Percentiles rank a stretch among this genome's conserved stretches.
phyloP scores from a whole-genome alignment of 2,113 vertebrate species.

The Colossoma macropomum region DNA sequence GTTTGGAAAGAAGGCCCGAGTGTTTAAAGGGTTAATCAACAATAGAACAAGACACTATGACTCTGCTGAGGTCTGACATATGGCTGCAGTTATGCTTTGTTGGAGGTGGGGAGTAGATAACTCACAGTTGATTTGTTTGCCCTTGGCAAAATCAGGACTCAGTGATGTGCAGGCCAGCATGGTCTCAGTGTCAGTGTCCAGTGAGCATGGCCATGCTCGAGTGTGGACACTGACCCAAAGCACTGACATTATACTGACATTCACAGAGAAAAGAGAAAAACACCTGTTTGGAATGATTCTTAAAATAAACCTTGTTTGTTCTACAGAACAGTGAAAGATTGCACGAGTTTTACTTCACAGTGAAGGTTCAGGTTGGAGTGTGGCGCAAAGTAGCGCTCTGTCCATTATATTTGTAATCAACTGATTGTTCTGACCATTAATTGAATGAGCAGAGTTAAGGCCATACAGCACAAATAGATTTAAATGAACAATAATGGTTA shows the following conservation, averaged over 20 bases:
- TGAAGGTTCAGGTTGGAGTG: too few relatives aligned
- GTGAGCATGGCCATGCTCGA: neutral
- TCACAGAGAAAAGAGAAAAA: slow-evolving; percentile 41
- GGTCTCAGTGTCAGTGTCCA: slow-evolving; percentile 10
- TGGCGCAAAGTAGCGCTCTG: too few relatives aligned
- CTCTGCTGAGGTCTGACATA: slow-evolving; percentile 3
- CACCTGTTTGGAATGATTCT: neutral
- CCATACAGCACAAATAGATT: too few relatives aligned
- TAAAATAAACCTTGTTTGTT: neutral
- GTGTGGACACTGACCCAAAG: slow-evolving; percentile 49
- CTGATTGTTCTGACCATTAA: too few relatives aligned
- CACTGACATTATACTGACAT: slow-evolving; percentile 54
- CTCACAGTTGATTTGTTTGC: slow-evolving; percentile 44
- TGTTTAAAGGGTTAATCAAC: neutral
- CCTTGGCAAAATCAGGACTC: slow-evolving; percentile 35
- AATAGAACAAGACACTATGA: neutral
- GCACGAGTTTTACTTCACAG: too few relatives aligned
- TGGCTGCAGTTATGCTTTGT: slow-evolving; percentile 2
- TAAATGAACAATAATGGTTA: too few relatives aligned
- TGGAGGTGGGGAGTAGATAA: slow-evolving; percentile 32
- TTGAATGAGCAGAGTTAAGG: too few relatives aligned
- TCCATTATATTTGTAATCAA: too few relatives aligned
- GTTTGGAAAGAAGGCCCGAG: neutral
- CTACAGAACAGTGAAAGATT: neutral
- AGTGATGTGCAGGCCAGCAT: slow-evolving; percentile 29